Evolutionary conservation across 2,888 invertebrate genomes (phyloP), one percentile per base, ranked within the genome.

Genomic region (Exephanes ischioxanthus): DNA sequence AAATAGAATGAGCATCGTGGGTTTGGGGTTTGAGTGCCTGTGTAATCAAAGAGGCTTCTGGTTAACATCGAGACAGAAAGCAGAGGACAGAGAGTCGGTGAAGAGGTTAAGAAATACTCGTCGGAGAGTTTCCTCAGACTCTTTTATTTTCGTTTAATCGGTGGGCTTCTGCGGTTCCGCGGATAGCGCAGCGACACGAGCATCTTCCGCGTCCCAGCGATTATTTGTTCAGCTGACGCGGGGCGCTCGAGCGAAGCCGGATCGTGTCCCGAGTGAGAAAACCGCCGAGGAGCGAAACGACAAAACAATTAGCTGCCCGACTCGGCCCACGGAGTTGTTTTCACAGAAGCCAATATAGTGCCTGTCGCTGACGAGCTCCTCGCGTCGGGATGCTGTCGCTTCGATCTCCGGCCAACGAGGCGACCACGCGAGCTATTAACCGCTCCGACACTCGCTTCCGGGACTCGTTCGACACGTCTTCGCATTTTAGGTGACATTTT

Each of bases 181-280:
- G 33, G 30, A 26, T 30, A 16, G 33, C 63, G 16, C 33, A 26
- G 63, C 41, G 41, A 67, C 37, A 67, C 67, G 67, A n/a, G 22
- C 37, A 41, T 41, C 41, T 37, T 19, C 67, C 14, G 30, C 37
- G 48, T 37, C 66, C 5, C 71, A 53, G 30, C 76, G 85, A 89
- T 90, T 92, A 91, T 92, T 92, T 92, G 91, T 91, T 90, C 92
- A 92, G 92, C 92, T 91, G 92, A 88, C 81, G 66, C 88, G 80
- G 33, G 84, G 84, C 53, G 73, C 78, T 86, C 73, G 58, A 76
- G 67, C 63, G 80, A 85, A 82, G 79, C 68, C 83, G 67, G 72
- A 81, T 85, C 55, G 78, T 33, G 63, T 75, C 45, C 53, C 63
- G 33, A 33, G 58, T 51, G 77, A 63, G 79, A 87, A 82, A 88